A percentile compares a stretch with the other conserved stretches of the same genome.
Conservation (phyloP, 2,113 vertebrate genomes). For the Pongo pygmaeus region DNA sequence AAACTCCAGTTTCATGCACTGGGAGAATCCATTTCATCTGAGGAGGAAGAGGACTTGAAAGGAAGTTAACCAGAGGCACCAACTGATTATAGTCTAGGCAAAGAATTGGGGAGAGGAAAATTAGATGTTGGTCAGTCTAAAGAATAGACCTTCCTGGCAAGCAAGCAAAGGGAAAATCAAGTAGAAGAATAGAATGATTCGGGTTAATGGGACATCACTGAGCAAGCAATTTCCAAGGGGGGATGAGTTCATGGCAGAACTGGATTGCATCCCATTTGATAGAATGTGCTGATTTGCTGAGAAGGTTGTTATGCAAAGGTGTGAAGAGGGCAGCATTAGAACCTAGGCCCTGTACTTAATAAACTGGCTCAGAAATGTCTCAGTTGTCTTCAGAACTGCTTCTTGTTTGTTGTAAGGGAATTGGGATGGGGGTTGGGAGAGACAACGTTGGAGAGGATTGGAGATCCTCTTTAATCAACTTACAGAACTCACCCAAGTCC, state of each 20-base stretch:
- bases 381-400: neutral
- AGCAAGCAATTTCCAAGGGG: neutral
- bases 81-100: conserved; percentile 21
- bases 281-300: neutral
- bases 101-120: conserved; percentile 44
- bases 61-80: conserved; percentile 44
- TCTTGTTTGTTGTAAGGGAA: neutral
- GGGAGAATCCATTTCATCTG: conserved; percentile 25
- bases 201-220: neutral
- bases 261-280: neutral
- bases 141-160: conserved; percentile 25
- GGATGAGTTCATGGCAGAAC: neutral
- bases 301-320: neutral
- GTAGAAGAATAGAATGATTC: neutral
- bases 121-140: conserved; percentile 41
- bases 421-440: neutral
- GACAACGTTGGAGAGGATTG: neutral
- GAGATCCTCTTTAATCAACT: neutral
- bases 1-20: neutral
- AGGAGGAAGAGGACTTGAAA: conserved; percentile 50
- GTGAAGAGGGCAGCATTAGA: neutral
- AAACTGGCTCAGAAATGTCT: neutral
- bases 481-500: neutral
- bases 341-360: neutral
- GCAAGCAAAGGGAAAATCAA: conserved; percentile 17